Base-by-base conservation (phyloP, 2,113 vertebrate species). In the Boleophthalmus pectinirostris region DNA sequence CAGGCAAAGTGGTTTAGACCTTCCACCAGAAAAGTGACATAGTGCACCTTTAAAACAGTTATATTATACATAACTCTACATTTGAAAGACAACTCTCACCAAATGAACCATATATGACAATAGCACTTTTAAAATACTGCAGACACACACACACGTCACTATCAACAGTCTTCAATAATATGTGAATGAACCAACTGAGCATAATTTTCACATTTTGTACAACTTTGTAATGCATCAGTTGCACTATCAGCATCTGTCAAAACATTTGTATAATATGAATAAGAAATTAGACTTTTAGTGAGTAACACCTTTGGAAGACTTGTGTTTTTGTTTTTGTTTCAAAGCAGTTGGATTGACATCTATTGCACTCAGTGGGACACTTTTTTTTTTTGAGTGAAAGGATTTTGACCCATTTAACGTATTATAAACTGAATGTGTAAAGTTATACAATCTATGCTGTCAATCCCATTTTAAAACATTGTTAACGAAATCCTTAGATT, bases 291-390 rank as follows among this genome's bases (percentile, higher is more conserved):
- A 45, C 15, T 60, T 80, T 58, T 80, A 67, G 77, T 85, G 76
- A 71, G 74, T 18, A 38, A 64, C 76, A 79, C 69, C 61, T 23
- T 64, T 85, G 88, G 85, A 90, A 89, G 85, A 90, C 65, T 46
- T 60, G 24, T 72, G 64, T 74, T 3, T 54, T n/a, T 21, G 12
- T 56, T 56, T n/a, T 58, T 1, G 25, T 25, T 13, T 58, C 56
- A 15, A 58, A 58, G 56, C 23, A 25, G 13, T 58, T 58, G 56
- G 23, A 24, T 57, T 57, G 54, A 13, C 54, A 57, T 21, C n/a
- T 57, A 21, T 53, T 53, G 51, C 51, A 53, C 51, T 20, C 18
- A 53, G 21, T 23, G n/a, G 11, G 54, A 1, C 49, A n/a, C n/a
- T n/a, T n/a, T n/a, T 20, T 51, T 23, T 23, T 23, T 8, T 4